Conservation (phyloP, 1,140 invertebrate genomes). For the Panagrolaimus sp. region DNA sequence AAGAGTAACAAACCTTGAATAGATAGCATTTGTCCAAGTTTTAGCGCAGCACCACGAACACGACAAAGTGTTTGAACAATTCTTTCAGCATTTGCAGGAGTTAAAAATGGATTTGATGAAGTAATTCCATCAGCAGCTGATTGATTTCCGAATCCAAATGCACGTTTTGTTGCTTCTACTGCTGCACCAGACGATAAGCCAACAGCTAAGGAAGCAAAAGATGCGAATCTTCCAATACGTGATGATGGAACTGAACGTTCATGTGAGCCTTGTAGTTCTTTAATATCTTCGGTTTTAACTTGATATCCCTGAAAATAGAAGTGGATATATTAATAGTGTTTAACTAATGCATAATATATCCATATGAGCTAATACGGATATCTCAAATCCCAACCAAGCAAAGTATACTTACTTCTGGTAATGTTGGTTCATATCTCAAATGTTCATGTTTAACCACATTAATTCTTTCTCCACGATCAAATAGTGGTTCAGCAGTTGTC, state of each 20-base stretch:
- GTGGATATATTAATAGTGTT: too few relatives aligned
- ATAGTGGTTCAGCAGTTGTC: too few relatives aligned
- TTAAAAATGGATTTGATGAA: slow-evolving; percentile 62
- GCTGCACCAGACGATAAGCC: slow-evolving; percentile 74
- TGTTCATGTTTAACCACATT: too few relatives aligned
- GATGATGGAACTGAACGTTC: slow-evolving; percentile 47
- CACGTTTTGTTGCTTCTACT: slow-evolving; percentile 79
- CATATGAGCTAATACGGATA: too few relatives aligned
- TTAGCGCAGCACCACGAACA: slow-evolving; percentile 92
- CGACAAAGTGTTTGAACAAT: slow-evolving; percentile 94
- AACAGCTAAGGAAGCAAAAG: slow-evolving; percentile 51
- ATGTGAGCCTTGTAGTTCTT: slow-evolving; percentile 31
- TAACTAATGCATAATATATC: too few relatives aligned
- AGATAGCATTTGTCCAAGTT: slow-evolving; percentile 94
- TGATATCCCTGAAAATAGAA: slow-evolving; percentile 39
- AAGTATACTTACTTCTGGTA: too few relatives aligned
- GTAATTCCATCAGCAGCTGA: slow-evolving; percentile 22
- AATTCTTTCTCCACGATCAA: too few relatives aligned
- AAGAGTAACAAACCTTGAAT: slow-evolving; percentile 69
- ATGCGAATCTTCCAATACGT: slow-evolving; percentile 46
- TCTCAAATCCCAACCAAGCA: too few relatives aligned
- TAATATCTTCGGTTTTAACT: neutral
- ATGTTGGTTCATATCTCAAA: too few relatives aligned
- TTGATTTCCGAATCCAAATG: slow-evolving; percentile 62
- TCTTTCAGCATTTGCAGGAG: slow-evolving; percentile 86